Base-by-base conservation (phyloP, 53 echinoderm and acorn worm genomes). In the Patiria pectinifera region DNA sequence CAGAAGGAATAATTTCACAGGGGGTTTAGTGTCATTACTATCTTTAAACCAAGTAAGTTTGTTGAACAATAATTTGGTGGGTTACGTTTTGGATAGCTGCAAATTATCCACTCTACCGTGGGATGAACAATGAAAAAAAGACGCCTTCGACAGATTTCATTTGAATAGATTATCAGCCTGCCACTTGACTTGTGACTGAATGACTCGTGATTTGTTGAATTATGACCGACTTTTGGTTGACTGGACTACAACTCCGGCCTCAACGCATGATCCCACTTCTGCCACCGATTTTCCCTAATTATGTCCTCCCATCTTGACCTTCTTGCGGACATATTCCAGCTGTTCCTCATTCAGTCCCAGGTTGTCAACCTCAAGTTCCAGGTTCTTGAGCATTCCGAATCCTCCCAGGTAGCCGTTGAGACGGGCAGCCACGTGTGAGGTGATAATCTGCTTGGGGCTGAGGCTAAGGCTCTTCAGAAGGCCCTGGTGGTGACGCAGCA, bases 381-480 rank as follows among this genome's bases (percentile, higher is more conserved):
- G 95, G 78, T 91, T 92, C 62, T 90, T 88, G 53, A 86, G 66
- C 69, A 87, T 95, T 21, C 99, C 99, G 74, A 95, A 97, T 71
- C 99, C 99, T 48, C 96, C 99, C 71, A 95, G 82, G 69, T 99
- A 99, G 83, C 99, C 99, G 48, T 99, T 99, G 75, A 99, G 94
- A 44, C 99, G 95, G 26, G 99, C 71, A 45, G 99, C 93, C 53
- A 90, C 89, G 76, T 96, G 92, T 13, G 96, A 92, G 9, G 85
- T 81, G 61, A 96, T 93, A 69, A 97, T 69, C 70, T 99, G 96
- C 76, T 97, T 97, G 66, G 95, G 84, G 45, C 95, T 91, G 48
- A 99, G 70, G 84, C 78, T 82, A 7, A 99, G 94, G 63, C 99
- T 99, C 85, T 95, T 82, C 48, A 96, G 92, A 53, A 99, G 94